phyloP scores from a whole-genome alignment of 2,113 vertebrate species.

The Sceloporus tristichus region DNA sequence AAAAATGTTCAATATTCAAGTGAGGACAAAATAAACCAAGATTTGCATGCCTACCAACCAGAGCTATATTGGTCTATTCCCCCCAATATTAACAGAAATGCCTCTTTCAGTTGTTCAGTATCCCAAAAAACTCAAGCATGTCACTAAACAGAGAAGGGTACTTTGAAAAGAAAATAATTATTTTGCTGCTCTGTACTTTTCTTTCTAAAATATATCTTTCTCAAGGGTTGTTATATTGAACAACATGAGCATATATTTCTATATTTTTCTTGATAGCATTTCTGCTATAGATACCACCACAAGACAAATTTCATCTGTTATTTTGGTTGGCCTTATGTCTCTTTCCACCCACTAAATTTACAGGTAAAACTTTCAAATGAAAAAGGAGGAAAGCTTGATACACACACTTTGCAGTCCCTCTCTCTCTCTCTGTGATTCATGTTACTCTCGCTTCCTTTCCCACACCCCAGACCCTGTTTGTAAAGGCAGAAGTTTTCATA shows the following conservation, averaged over 20 bases:
- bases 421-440: neutral
- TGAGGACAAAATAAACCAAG: no score
- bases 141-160: neutral
- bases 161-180: neutral
- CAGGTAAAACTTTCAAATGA: neutral
- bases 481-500: neutral
- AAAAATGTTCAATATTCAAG: no score
- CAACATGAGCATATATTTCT: neutral
- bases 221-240: neutral
- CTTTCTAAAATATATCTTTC: neutral
- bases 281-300: slow-evolving; percentile 10
- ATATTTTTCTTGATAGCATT: neutral
- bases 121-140: neutral
- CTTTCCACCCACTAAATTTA: neutral
- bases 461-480: no score
- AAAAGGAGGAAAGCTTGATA: neutral
- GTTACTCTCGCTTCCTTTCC: neutral
- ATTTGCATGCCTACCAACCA: no score
- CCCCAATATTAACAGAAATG: no score
- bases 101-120: neutral
- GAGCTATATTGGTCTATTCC: no score
- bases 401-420: neutral
- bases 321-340: neutral
- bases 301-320: neutral
- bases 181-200: neutral